Conservation (phyloP, 2,113 vertebrate genomes). For the Thalassoma bifasciatum region DNA sequence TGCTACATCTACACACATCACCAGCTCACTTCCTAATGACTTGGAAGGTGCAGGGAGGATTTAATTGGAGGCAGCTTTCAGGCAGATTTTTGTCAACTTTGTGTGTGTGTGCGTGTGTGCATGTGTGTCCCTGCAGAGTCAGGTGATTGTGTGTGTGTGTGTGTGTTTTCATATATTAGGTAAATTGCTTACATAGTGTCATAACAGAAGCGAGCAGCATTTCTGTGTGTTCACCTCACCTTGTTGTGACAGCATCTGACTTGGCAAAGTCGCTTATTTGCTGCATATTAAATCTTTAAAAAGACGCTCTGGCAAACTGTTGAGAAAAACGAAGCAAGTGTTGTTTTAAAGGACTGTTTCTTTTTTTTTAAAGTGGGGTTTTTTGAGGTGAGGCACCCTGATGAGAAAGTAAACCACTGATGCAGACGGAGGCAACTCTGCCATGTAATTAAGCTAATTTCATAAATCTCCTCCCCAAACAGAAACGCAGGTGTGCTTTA, state of each 20-base stretch:
- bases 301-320: constrained; percentile 32
- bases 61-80: constrained; percentile 62
- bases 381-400: no score
- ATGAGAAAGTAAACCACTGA: no score
- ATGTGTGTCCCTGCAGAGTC: constrained; percentile 18
- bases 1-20: constrained; percentile 42
- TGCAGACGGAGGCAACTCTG: no score
- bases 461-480: no score
- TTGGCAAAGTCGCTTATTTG: constrained; percentile 41
- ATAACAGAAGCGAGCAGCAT: constrained; percentile 43
- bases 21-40: constrained; percentile 53
- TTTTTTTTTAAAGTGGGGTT: neutral
- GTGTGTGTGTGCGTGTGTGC: neutral
- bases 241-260: constrained; percentile 57
- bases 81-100: constrained; percentile 40
- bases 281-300: constrained; percentile 56
- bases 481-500: no score
- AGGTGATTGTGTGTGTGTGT: constrained; percentile 15
- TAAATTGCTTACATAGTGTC: constrained; percentile 56
- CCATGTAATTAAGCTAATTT: no score
- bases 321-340: constrained; percentile 24
- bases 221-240: constrained; percentile 43
- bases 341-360: constrained; percentile 45
- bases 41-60: constrained; percentile 45
- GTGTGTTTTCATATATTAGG: neutral